phyloP scores from a whole-genome alignment of 2,888 invertebrate genomes.

The Drosophila recens region DNA sequence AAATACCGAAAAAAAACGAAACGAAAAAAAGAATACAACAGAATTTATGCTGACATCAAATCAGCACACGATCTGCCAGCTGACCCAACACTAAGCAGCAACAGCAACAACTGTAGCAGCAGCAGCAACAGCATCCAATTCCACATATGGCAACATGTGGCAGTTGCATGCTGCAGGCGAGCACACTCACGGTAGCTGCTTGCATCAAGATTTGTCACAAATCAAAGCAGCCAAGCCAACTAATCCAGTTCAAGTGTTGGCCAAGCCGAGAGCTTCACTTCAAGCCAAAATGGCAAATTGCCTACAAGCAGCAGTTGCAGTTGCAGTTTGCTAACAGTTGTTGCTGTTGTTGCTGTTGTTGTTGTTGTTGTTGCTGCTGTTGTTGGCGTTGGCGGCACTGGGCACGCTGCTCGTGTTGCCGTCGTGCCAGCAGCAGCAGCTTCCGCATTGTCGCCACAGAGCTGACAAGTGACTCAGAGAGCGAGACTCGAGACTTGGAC shows the following conservation, averaged over 20 bases:
- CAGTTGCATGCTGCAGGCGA: slow-evolving; percentile 63
- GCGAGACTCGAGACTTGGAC: slow-evolving; percentile 10
- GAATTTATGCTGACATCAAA: slow-evolving; percentile 65
- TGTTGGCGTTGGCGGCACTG: slow-evolving; percentile 63
- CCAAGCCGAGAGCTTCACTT: slow-evolving; percentile 36
- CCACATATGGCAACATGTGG: slow-evolving; percentile 51
- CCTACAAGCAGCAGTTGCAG: slow-evolving; percentile 44
- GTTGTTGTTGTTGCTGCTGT: slow-evolving; percentile 26
- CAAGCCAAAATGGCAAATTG: slow-evolving; percentile 68
- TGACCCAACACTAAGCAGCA: slow-evolving; percentile 57
- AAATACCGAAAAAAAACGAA: slow-evolving; percentile 36
- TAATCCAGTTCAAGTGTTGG: slow-evolving; percentile 79
- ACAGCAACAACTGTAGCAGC: slow-evolving; percentile 32
- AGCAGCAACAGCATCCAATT: slow-evolving; percentile 10
- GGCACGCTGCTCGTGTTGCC: slow-evolving; percentile 60
- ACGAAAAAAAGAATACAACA: slow-evolving; percentile 15
- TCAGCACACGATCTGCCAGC: slow-evolving; percentile 74
- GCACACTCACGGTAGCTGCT: slow-evolving; percentile 73
- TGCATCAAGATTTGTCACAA: slow-evolving; percentile 80
- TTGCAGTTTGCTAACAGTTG: neutral
- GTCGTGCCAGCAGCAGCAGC: slow-evolving; percentile 67
- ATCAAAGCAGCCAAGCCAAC: slow-evolving; percentile 69
- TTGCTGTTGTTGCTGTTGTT: slow-evolving; percentile 13
- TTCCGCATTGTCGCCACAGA: slow-evolving; percentile 72
- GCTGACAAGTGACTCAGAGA: slow-evolving; percentile 76